Evolutionary conservation across 1,140 invertebrate genomes (phyloP), one percentile per base, ranked within the genome.

Genomic region (Trichonephila inaurata): DNA sequence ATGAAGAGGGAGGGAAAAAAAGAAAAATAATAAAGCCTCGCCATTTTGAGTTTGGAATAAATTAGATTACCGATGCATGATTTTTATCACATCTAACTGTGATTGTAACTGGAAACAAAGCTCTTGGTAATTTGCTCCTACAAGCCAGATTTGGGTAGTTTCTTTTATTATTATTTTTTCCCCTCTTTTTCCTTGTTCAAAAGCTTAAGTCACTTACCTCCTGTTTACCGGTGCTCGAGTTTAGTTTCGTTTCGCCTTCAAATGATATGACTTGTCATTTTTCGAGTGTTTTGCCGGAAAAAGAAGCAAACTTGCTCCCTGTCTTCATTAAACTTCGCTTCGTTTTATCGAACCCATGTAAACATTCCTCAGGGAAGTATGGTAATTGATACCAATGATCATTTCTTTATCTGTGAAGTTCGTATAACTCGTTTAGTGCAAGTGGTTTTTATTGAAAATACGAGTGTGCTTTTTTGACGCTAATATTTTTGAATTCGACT

Each of bases 71-170:
- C 64, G 19, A 72, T 72, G 88, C 66, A 89, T 72, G 88, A 72
- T 89, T 89, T 89, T 89, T 89, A 89, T 89, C 88, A 89, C 88
- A 58, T 69, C 21, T 89, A 89, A 40, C 88, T 89, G 64, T 89
- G 88, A 89, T 89, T 89, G 60, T 69, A 89, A 89, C 62, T 28
- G 28, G 51, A 72, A 89, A 89, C 66, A 89, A 89, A 89, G 64
- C 88, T 72, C 61, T 40, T 58, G 64, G 66, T 69, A 72, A 89
- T 72, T 89, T 89, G 33, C 88, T 77, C 69, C 51, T 33, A 58
- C 33, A 44, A 24, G 33, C 62, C 24, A 89, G 72, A 58, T 87
- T 60, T 60, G 24, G 62, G 44, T 87, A 33, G 64, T 87, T n/a
- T 87, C 16, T 28, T 28, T 87, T 5, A 6, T 5, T 72, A 16